Base-by-base conservation (phyloP, 2,113 vertebrate genomes). In the Trogon melanurus region DNA sequence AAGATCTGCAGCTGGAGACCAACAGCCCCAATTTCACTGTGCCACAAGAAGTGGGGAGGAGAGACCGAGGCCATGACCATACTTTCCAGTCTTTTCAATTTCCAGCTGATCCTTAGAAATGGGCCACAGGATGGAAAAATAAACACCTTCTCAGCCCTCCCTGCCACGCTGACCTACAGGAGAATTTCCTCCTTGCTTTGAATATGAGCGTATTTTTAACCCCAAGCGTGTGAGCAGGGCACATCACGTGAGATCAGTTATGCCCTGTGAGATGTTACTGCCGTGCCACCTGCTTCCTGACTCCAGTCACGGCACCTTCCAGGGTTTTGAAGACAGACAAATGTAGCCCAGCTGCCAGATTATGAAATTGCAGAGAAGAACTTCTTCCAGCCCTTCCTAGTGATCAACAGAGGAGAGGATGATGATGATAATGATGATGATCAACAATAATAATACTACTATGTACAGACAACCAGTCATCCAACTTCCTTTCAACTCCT, bases 401-500 rank as follows among this genome's bases (percentile, higher is more conserved):
- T n/a, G 79, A 83, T 73, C 27, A 65, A 73, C 50, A 88, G 72
- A 93, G 64, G 22, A 90, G 48, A 85, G 29, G 15, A 62, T 10
- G 41, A 41, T 67, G 53, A 38, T 36, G 16, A 67, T 38, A 25
- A 23, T 64, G 10, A 57, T n/a, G 18, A 57, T 17, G 6, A 32
- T 29, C 15, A 16, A n/a, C 66, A 48, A 19, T 41, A 60, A 41
- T 27, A 53, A 23, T 29, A 29, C 23, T 41, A 36, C 23, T 41
- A 85, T 1, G 26, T 58, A 54, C 62, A 90, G 93, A 71, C 61
- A 93, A 56, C 14, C 32, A 57, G 18, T 26, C 48, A 69, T 48
- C 36, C 79, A 85, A 88, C 32, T 85, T 74, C 74, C 79, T 92
- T 90, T 94, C 67, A 65, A 62, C 36, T 83, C 50, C 58, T 92